phyloP scores from a whole-genome alignment of 1,140 invertebrate species.

The Ditylenchus dipsaci region DNA sequence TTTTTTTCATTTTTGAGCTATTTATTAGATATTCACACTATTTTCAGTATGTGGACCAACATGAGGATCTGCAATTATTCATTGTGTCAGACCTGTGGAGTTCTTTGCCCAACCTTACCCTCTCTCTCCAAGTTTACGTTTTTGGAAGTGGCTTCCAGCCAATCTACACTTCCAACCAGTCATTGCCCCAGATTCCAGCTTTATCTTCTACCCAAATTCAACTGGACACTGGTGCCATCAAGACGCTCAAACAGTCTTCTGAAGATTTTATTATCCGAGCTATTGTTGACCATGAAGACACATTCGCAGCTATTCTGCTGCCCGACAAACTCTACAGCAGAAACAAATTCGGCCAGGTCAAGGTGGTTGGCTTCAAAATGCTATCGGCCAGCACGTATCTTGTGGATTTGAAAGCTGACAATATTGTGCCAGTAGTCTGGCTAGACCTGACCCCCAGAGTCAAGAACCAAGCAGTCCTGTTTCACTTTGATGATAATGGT shows the following conservation, averaged over 20 bases:
- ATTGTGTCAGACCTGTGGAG: slow-evolving; percentile 37
- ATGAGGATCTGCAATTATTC: slow-evolving; percentile 26
- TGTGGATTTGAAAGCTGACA: slow-evolving; percentile 7
- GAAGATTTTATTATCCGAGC: slow-evolving; percentile 7
- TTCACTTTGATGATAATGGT: slow-evolving; percentile 33
- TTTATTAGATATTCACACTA: no score
- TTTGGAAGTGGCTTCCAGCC: slow-evolving; percentile 35
- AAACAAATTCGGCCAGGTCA: slow-evolving; percentile 15
- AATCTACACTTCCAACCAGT: slow-evolving; percentile 14
- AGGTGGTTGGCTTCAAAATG: slow-evolving; percentile 1
- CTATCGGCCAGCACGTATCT: not conserved
- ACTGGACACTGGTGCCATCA: not conserved
- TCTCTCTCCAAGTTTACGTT: slow-evolving; percentile 21
- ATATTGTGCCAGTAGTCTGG: slow-evolving; percentile 41
- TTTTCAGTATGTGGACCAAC: slow-evolving; percentile 40
- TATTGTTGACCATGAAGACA: slow-evolving; percentile 8
- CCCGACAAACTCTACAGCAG: slow-evolving; percentile 29
- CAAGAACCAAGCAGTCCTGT: slow-evolving; percentile 16
- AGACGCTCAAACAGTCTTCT: not conserved
- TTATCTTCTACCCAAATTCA: slow-evolving; percentile 7
- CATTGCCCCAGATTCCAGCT: slow-evolving; percentile 9
- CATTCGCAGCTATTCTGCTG: slow-evolving; percentile 19
- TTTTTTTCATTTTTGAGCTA: no score
- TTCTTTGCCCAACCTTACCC: slow-evolving; percentile 14
- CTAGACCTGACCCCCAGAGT: slow-evolving; percentile 20